Conservation (phyloP, 2,113 vertebrate genomes). For the Zosterops borbonicus region DNA sequence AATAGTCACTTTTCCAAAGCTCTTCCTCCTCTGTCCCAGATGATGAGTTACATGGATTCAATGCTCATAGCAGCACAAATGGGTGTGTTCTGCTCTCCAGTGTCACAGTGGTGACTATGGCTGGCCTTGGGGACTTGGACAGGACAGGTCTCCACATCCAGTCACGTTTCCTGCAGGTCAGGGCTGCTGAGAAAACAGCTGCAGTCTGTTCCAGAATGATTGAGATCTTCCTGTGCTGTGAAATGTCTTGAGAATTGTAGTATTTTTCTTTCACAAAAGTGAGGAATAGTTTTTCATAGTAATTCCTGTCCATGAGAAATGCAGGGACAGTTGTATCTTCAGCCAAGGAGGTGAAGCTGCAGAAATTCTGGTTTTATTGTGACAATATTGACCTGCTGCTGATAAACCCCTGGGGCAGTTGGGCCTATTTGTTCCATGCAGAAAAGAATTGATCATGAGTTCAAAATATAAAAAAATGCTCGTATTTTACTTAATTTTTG, state of each 20-base stretch:
- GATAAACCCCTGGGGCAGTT: not conserved
- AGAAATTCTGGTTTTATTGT: not conserved
- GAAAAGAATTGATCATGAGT: not conserved
- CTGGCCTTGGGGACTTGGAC: fast-evolving
- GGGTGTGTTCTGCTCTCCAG: not conserved
- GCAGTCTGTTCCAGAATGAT: not conserved
- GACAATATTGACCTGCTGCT: not conserved
- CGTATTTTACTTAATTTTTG: not conserved
- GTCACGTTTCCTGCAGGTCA: not conserved
- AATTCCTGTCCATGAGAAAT: not conserved
- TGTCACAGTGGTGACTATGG: fast-evolving
- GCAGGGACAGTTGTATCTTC: not conserved
- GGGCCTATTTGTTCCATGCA: fast-evolving
- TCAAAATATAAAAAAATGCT: not conserved
- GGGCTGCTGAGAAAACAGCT: not conserved
- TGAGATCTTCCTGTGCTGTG: not conserved
- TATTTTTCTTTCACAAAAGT: not conserved
- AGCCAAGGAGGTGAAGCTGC: not conserved
- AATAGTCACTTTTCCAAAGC: fast-evolving
- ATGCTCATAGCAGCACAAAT: fast-evolving
- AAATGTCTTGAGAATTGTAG: not conserved
- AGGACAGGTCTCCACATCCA: not conserved
- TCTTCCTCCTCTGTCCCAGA: not conserved
- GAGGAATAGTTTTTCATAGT: not conserved
- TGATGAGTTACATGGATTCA: not conserved